Conservation (phyloP, 2,888 invertebrate species). For the Strigamia maritima region DNA sequence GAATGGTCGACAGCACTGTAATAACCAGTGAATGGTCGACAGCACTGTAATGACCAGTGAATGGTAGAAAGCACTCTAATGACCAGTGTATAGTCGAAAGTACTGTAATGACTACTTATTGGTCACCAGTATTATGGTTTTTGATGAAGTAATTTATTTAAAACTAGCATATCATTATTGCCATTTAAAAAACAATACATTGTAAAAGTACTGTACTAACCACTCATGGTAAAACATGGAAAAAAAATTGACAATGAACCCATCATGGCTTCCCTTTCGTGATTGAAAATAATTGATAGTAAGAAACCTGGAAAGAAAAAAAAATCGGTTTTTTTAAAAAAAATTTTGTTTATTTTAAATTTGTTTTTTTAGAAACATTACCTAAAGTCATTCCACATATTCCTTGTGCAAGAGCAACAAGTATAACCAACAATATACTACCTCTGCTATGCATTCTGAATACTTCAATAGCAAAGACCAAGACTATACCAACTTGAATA, state of each 20-base stretch:
- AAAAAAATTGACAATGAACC: not conserved
- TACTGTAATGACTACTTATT: too few species aligned
- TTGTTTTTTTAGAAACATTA: constrained; percentile 55
- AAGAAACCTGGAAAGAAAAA: constrained; percentile 60
- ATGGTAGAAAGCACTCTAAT: too few species aligned
- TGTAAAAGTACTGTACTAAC: not conserved
- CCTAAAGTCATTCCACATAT: constrained; percentile 96
- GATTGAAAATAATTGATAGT: constrained; percentile 67
- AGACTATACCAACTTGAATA: constrained; percentile 84
- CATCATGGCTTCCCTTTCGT: constrained; percentile 67
- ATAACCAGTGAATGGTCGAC: too few species aligned
- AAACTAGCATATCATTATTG: constrained; percentile 59
- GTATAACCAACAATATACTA: constrained; percentile 75
- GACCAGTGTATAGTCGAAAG: too few species aligned
- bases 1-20: too few species aligned
- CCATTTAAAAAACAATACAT: constrained; percentile 72
- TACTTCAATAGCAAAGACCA: constrained; percentile 85
- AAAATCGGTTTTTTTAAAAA: constrained; percentile 67
- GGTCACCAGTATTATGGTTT: too few species aligned
- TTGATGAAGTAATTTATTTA: not conserved
- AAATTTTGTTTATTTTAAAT: not conserved
- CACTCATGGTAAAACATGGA: not conserved
- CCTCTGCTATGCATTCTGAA: constrained; percentile 88
- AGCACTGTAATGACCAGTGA: too few species aligned
- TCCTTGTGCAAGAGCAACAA: constrained; percentile 82